A percentile compares a stretch with the other conserved stretches of the same genome.
Conservation (phyloP, 2,888 invertebrate species). For the Nasonia oneida region DNA sequence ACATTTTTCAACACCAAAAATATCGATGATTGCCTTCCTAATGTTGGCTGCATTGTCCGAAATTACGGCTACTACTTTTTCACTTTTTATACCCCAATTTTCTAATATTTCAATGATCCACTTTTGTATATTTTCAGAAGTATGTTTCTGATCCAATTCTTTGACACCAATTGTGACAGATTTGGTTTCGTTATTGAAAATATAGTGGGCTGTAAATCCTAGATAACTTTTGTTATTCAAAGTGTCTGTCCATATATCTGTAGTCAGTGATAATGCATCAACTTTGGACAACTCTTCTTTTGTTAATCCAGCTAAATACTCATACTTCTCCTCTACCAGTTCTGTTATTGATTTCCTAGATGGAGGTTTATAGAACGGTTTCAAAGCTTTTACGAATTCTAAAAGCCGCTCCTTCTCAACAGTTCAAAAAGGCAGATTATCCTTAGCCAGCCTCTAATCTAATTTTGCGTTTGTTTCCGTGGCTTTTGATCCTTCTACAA, state of each 20-base stretch:
- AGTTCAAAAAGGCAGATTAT: constrained; percentile 54
- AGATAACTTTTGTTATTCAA: constrained; percentile 46
- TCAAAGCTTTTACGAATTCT: constrained; percentile 48
- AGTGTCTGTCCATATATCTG: constrained; percentile 64
- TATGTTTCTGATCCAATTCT: constrained; percentile 62
- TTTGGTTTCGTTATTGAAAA: constrained; percentile 30
- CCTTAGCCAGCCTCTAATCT: constrained; percentile 77
- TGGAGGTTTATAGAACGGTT: constrained; percentile 4
- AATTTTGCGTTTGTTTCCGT: constrained; percentile 44
- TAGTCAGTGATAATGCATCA: constrained; percentile 51
- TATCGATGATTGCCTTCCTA: constrained; percentile 60
- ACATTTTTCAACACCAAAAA: constrained; percentile 63
- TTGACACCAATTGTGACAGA: constrained; percentile 61
- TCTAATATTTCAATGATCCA: constrained; percentile 54
- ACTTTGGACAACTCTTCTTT: neutral
- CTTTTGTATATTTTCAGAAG: constrained; percentile 60
- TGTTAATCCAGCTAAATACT: too few species aligned
- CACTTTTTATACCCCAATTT: constrained; percentile 63
- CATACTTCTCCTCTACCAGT: too few species aligned
- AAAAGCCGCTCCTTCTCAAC: constrained; percentile 63
- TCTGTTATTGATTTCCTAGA: too few species aligned
- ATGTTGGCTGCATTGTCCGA: constrained; percentile 66
- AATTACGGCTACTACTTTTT: constrained; percentile 61
- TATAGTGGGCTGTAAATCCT: constrained; percentile 49
- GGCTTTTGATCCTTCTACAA: constrained; percentile 32